A percentile compares a stretch with the other conserved stretches of the same genome.
Evolutionary conservation across 2,797 vertebrate species (phyloP).

Genomic region (Danio tinwini): DNA sequence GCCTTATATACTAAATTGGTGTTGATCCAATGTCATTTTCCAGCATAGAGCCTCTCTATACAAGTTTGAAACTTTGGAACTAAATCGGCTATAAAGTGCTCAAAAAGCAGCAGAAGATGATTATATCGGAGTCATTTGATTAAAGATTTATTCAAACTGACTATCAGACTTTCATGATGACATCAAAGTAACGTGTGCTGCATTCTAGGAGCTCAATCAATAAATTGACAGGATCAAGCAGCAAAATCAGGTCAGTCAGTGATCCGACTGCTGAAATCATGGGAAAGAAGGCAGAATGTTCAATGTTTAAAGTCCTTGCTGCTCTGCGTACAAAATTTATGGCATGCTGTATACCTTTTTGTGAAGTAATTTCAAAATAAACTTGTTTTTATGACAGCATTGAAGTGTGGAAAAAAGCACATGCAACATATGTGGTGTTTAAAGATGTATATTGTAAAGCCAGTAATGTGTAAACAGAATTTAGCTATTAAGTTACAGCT

Average conservation of each 20-base stretch:
- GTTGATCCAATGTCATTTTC: constrained; percentile 43
- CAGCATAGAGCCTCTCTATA: neutral
- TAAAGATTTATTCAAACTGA: neutral
- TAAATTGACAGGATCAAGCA: constrained; percentile 5
- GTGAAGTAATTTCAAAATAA: neutral
- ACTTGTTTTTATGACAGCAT: neutral
- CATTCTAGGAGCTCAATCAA: constrained; percentile 7
- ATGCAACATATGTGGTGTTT: neutral
- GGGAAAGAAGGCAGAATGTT: neutral
- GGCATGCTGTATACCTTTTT: neutral
- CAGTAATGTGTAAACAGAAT: neutral
- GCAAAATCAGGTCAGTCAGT: constrained; percentile 1
- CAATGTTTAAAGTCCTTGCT: neutral
- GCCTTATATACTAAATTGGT: constrained; percentile 31
- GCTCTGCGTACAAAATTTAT: neutral
- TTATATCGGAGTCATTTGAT: neutral
- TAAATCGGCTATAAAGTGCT: neutral
- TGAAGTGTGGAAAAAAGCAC: neutral
- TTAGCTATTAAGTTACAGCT: neutral
- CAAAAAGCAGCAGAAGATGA: neutral
- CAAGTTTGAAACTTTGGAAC: constrained; percentile 5
- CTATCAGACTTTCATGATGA: neutral
- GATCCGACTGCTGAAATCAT: neutral
- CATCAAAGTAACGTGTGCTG: neutral
- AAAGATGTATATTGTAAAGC: neutral